Base-by-base conservation (phyloP, 2,113 vertebrate genomes). In the Morone chrysops region DNA sequence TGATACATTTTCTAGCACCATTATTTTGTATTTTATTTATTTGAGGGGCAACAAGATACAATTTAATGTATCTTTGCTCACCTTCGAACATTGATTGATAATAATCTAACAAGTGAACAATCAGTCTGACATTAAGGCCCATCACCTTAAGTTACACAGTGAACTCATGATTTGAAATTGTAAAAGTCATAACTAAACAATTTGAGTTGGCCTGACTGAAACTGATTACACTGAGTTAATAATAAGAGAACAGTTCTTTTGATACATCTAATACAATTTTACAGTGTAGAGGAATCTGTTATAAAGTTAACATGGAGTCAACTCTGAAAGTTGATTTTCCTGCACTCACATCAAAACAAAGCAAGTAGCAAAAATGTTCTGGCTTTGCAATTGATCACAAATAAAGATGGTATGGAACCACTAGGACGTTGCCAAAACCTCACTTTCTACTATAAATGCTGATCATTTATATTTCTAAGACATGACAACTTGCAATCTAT, bases 181-280 rank as follows among this genome's bases (percentile, higher is more conserved):
- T 67, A 7, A 48, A 17, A 48, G 13, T 31, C 6, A 17, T 18
- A 31, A 82, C 31, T 31, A 31, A 31, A 31, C 31, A 31, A 31
- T 31, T 31, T 31, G 31, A 31, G 31, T 31, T 31, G 31, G 31
- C 2, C 31, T 31, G 31, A 31, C 31, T 31, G 31, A 31, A 31
- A 31, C 31, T 31, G 31, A 31, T 31, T 31, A 47, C 40, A 73
- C 13, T 2, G 25, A 56, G 4, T 45, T 47, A 5, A 9, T 59
- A 70, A 78, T 53, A 13, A 85, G 45, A 75, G 60, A 54, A 68
- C 54, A 12, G 18, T 57, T 69, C 36, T 57, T 73, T 73, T 57
- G 41, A 73, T 74, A 36, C 56, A 81, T 69, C 8, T 54, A 17
- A 36, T 80, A 14, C 1, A 12, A 50, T 76, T 78, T 71, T 47